These are phyloP conservation scores for Nyctalus aviator DNA, from an alignment of 2,797 vertebrate species.

Conservation along the genomic window DNA sequence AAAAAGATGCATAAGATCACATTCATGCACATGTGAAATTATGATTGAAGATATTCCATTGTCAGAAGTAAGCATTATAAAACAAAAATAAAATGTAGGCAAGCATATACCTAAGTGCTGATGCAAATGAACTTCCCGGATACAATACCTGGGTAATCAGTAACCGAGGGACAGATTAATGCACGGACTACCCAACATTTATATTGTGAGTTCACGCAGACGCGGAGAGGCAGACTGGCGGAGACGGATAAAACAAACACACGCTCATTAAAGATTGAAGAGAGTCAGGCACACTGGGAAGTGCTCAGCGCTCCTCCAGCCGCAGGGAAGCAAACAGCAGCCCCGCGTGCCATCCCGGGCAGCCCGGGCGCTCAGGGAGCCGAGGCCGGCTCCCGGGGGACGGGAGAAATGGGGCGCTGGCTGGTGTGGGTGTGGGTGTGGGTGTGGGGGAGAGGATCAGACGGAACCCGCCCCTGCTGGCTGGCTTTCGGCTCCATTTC, in stretches of 20 bases:
- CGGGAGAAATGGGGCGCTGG: too few relatives aligned
- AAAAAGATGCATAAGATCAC: background rate
- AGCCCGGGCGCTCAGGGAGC: too few relatives aligned
- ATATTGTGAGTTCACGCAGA: background rate
- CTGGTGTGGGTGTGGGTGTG: too few relatives aligned
- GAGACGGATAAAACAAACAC: background rate
- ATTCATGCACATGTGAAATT: background rate
- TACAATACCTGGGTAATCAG: background rate
- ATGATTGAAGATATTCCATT: background rate
- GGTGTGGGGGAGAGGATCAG: too few relatives aligned
- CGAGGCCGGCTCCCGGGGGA: too few relatives aligned
- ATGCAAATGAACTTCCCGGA: background rate
- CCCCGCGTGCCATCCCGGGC: too few relatives aligned
- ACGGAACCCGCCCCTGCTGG: too few relatives aligned
- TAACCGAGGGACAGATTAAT: background rate
- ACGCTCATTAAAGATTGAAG: too few relatives aligned
- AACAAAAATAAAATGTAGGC: background rate
- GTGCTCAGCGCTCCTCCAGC: too few relatives aligned
- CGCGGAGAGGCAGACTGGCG: background rate
- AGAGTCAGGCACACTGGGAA: too few relatives aligned
- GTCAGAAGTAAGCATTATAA: background rate
- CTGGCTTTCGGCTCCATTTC: too few relatives aligned
- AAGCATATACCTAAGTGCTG: background rate
- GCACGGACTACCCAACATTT: background rate
- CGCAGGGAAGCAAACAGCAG: too few relatives aligned